Conservation (phyloP, 53 echinoderm and acorn worm species). For the Mesocentrotus franciscanus region DNA sequence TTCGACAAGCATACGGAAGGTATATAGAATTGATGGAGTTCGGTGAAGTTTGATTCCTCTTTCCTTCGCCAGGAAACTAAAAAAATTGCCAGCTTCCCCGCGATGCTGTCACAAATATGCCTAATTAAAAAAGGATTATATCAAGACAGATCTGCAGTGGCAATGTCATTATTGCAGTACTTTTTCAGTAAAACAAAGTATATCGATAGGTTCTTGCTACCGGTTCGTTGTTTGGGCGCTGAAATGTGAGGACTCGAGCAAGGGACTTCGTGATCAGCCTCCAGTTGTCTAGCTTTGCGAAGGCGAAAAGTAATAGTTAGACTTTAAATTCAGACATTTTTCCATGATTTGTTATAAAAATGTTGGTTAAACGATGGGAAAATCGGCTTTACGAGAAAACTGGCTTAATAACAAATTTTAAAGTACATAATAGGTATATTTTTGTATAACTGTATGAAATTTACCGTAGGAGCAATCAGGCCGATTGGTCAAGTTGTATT, state of each 20-base stretch:
- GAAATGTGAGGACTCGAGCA: background rate
- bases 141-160: background rate
- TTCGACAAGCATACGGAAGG: background rate
- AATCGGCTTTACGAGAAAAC: background rate
- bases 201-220: background rate
- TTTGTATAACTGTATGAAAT: background rate
- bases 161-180: background rate
- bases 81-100: background rate
- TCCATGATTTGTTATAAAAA: background rate
- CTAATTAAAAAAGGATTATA: too few species aligned
- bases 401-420: background rate
- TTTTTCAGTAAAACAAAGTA: background rate
- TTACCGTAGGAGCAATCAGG: background rate
- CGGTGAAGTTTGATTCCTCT: background rate
- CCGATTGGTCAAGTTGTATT: background rate
- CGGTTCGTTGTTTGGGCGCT: constrained; percentile 1
- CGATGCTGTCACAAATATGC: background rate
- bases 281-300: background rate
- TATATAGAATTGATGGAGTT: background rate
- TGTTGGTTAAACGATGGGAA: background rate
- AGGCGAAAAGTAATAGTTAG: background rate
- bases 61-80: background rate
- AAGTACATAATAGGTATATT: background rate
- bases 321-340: background rate
- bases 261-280: background rate